These are phyloP conservation scores for Poeciliopsis paucimaculata DNA, from an alignment of 2,797 vertebrate genomes.

Conservation along the genomic window DNA sequence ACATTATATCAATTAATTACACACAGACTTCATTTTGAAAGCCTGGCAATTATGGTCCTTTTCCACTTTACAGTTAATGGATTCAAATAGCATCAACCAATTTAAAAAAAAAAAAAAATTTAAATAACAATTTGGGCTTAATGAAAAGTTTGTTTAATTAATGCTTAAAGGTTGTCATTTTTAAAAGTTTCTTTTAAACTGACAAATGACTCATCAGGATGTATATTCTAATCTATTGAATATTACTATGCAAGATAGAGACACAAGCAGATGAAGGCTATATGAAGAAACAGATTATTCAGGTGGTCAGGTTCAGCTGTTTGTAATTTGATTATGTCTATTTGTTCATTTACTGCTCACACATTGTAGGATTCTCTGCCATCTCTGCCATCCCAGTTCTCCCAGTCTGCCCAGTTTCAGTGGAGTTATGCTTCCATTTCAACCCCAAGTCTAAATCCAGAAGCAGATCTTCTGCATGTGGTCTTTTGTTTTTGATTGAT, in stretches of 20 bases:
- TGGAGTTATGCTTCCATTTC: conserved; percentile 2
- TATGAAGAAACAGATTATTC: neutral
- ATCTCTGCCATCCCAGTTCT: neutral
- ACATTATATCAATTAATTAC: too few species aligned
- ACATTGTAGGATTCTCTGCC: neutral
- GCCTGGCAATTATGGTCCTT: too few species aligned
- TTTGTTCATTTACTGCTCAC: neutral
- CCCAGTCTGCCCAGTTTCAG: neutral
- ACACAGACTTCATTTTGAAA: too few species aligned
- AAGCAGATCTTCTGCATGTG: conserved; percentile 46
- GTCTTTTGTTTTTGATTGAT: conserved; percentile 80
- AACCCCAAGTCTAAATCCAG: conserved; percentile 41
- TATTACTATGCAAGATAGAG: neutral
- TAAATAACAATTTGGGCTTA: too few species aligned
- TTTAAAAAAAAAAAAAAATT: too few species aligned
- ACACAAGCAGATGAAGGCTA: neutral
- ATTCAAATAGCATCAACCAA: too few species aligned
- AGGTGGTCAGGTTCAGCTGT: neutral
- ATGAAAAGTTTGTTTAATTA: too few species aligned
- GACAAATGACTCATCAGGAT: too few species aligned
- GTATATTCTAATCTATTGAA: too few species aligned
- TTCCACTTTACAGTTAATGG: too few species aligned
- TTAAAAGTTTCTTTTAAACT: too few species aligned
- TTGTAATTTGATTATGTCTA: neutral
- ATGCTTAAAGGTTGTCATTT: too few species aligned